Base-by-base conservation (phyloP, 2,888 invertebrate genomes). In the Erebia aethiops region DNA sequence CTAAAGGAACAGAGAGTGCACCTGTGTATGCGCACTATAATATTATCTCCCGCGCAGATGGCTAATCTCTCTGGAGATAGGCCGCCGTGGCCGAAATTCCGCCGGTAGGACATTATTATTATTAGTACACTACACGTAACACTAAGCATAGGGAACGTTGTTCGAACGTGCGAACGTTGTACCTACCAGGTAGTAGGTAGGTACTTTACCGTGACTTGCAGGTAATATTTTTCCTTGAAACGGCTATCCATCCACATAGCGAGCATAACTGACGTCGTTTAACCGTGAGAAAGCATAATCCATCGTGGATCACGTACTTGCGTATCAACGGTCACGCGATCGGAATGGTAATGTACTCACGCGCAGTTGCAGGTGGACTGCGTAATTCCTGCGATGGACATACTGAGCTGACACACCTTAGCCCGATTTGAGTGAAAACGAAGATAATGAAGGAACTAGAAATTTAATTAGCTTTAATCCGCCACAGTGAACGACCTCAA, bases 211-310 rank as follows among this genome's bases (percentile, higher is more conserved):
- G 46, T 46, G 11, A 13, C 46, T 46, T 13, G 46, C 46, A 46
- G 46, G 46, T 13, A 46, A 9, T 52, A 1, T 13, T 41, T 56
- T 54, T 52, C 64, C 52, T 64, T 11, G 10, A 52, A 11, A 11
- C n/a, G 18, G 35, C 43, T 13, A 41, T 43, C 51, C 52, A 54
- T 56, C 43, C 35, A 18, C 26, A 11, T 58, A 13, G 26, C 8
- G 21, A n/a, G 3, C 57, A 51, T 16, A 16, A 16, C 41, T 14
- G 35, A 54, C 14, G 60, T 60, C 35, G 60, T 60, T 61, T 18
- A 52, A 61, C 60, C 52, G 51, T 61, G 52, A 51, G 52, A 61
- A 68, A 68, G 21, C 58, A 68, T 66, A 57, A 66, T 56, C 66
- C 56, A 21, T 21, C 13, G 18, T 57, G 56, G 43, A 66, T 57